These are phyloP conservation scores for Pristis pectinata DNA, from an alignment of 2,797 vertebrate species.

Conservation along the genomic window DNA sequence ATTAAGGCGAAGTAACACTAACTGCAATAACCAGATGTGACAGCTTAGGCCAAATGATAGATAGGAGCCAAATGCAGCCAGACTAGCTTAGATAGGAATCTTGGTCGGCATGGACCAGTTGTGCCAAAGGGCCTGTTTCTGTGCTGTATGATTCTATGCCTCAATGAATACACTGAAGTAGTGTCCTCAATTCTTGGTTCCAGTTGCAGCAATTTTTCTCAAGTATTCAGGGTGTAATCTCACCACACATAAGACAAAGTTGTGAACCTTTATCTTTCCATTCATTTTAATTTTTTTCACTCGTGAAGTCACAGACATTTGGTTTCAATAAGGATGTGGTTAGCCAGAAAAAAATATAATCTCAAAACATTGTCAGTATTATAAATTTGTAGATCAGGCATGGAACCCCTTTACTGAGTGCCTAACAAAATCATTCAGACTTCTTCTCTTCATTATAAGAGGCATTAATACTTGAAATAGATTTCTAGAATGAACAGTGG, in stretches of 20 bases:
- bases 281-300: not conserved
- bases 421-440: not conserved
- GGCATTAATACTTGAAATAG: not conserved
- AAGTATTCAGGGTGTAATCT: conserved; percentile 3
- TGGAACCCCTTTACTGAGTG: not conserved
- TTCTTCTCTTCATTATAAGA: not conserved
- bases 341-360: not conserved
- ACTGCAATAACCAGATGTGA: not conserved
- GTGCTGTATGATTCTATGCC: too few species aligned
- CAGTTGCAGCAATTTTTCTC: not conserved
- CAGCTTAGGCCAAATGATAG: not conserved
- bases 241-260: not conserved
- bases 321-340: not conserved
- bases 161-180: not conserved
- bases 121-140: too few species aligned
- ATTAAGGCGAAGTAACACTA: not conserved
- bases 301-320: not conserved
- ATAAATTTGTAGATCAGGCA: not conserved
- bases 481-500: not conserved
- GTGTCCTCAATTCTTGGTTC: not conserved
- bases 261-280: not conserved
- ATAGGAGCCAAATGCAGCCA: too few species aligned
- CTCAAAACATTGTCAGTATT: not conserved
- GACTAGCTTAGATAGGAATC: too few species aligned
- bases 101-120: too few species aligned